A percentile compares a stretch with the other conserved stretches of the same genome.
Evolutionary conservation across 1,140 invertebrate species (phyloP).

Genomic region (Trypoxylus dichotomus): DNA sequence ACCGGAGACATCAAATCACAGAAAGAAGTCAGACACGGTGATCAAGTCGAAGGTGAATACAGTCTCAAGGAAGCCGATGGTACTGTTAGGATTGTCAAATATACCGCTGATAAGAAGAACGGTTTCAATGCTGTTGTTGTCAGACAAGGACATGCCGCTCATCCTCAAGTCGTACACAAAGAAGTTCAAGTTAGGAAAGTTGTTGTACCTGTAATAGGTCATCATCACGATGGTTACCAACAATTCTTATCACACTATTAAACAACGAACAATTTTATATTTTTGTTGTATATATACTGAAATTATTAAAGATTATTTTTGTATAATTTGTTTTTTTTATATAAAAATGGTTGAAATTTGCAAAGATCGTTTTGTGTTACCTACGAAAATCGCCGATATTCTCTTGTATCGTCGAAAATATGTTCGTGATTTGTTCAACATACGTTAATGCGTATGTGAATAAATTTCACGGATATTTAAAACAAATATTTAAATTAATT

Average conservation of each 20-base stretch:
- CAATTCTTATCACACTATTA: neutral
- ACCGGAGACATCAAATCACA: conserved; percentile 61
- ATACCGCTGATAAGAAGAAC: conserved; percentile 61
- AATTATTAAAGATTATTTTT: too few relatives aligned
- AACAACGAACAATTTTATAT: neutral
- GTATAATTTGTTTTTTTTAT: too few relatives aligned
- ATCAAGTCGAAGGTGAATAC: conserved; percentile 67
- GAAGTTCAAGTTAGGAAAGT: neutral
- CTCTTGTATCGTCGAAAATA: too few relatives aligned
- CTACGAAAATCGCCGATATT: too few relatives aligned
- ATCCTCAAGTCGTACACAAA: conserved; percentile 26
- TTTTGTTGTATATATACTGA: too few relatives aligned
- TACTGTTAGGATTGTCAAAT: conserved; percentile 64
- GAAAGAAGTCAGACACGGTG: conserved; percentile 59
- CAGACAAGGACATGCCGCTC: conserved; percentile 39
- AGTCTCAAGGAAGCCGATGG: conserved; percentile 68
- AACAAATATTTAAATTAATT: too few relatives aligned
- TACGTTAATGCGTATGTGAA: too few relatives aligned
- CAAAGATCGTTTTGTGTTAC: too few relatives aligned
- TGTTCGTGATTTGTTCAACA: too few relatives aligned
- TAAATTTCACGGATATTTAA: too few relatives aligned
- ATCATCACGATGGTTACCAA: neutral
- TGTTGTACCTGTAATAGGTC: neutral
- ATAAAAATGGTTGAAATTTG: too few relatives aligned
- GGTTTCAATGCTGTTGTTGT: conserved; percentile 57